Evolutionary conservation across 2,113 vertebrate species (phyloP).

Genomic region (Tragelaphus scriptus): DNA sequence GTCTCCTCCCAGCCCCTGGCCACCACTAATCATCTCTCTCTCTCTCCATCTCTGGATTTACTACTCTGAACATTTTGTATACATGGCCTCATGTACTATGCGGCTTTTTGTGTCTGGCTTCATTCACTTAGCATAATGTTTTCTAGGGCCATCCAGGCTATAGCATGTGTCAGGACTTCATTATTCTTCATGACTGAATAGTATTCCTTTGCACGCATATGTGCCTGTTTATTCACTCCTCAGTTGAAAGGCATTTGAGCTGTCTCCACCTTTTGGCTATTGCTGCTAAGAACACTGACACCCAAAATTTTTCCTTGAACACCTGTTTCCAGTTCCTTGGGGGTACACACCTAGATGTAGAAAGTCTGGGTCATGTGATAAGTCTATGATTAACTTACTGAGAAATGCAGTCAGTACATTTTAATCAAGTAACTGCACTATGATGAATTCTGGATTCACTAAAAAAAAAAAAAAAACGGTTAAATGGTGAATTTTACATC

Average conservation of each 20-base stretch:
- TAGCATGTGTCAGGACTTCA: not conserved
- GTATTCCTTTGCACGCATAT: fast-evolving
- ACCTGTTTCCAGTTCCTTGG: not conserved
- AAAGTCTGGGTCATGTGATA: not conserved
- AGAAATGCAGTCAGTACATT: not conserved
- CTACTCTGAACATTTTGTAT: fast-evolving
- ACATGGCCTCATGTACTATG: not conserved
- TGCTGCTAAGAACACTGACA: not conserved
- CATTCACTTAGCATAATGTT: too few species aligned
- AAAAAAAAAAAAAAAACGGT: not conserved
- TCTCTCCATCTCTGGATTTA: not conserved
- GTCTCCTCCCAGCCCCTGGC: not conserved
- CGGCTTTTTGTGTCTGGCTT: not conserved
- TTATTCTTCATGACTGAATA: not conserved
- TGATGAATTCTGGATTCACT: not conserved
- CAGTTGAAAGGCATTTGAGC: not conserved
- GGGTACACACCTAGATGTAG: not conserved
- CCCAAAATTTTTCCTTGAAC: not conserved
- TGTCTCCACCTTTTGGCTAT: not conserved
- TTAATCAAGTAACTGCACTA: not conserved
- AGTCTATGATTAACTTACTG: not conserved
- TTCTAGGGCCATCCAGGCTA: not conserved
- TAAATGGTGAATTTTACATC: not conserved
- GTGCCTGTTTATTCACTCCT: not conserved
- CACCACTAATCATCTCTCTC: too few species aligned